Base-by-base conservation (phyloP, 2,113 vertebrate genomes). In the Epinephelus fuscoguttatus region DNA sequence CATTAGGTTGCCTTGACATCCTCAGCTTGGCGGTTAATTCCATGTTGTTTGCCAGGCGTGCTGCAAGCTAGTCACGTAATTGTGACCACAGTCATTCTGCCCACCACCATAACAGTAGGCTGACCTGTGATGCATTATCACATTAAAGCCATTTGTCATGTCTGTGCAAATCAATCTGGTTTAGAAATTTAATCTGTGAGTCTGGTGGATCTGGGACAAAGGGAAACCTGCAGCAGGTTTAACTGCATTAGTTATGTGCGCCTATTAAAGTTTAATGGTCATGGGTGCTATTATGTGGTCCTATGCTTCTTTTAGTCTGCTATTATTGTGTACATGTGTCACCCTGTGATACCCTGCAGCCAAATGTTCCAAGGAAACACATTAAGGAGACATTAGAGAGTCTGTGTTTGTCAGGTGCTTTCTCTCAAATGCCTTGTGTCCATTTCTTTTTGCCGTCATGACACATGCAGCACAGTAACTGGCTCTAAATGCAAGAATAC, bases 251-350 rank as follows among this genome's bases (percentile, higher is more conserved):
- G 87, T 91, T 88, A 91, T 88, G 81, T 77, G 78, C 55, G 70
- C 66, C 82, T 90, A 92, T 95, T 90, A 90, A 92, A 89, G 81
- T 92, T 90, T 89, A 94, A 94, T 90, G 90, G 71, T 77, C 73
- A 86, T 78, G 79, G 63, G 84, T 80, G 86, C 82, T 78, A 70
- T 92, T 88, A 87, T 84, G 72, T 76, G 69, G 61, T 19, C 61
- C 49, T 82, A 30, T 78, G 81, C 67, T 82, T 81, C 75, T 87
- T 87, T 90, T 62, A 83, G 69, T 77, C 63, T 11, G 72, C 74
- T 82, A 63, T 80, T 87, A 86, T 78, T 89, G 88, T 92, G 78
- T 75, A 89, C 85, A 91, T 89, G 91, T 88, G 91, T 87, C 85
- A 84, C 76, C 42, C 86, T 21, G 56, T 71, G 81, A 92, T 89